phyloP scores from a whole-genome alignment of 2,888 invertebrate species.

The Lepidonotus clava region DNA sequence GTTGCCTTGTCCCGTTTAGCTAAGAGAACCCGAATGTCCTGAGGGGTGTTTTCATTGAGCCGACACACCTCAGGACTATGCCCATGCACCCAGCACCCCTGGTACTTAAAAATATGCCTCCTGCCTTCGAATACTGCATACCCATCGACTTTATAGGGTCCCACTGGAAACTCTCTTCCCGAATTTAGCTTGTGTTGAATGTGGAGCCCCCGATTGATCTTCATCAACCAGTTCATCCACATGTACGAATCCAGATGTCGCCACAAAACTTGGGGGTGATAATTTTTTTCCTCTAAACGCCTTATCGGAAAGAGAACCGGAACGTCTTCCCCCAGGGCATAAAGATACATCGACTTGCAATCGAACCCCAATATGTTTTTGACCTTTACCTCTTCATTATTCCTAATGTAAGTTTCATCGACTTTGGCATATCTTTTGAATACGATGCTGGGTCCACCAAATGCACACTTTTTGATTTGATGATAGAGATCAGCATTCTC shows the following conservation, averaged over 20 bases:
- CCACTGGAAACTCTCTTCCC: neutral
- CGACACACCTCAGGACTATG: neutral
- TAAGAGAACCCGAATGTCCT: neutral
- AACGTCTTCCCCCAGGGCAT: neutral
- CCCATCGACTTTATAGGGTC: neutral
- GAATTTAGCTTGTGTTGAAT: constrained; percentile 23
- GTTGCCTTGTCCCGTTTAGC: neutral
- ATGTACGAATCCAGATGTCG: neutral
- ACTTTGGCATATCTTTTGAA: constrained; percentile 15
- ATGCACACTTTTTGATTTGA: neutral
- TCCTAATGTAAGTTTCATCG: neutral
- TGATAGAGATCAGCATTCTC: neutral
- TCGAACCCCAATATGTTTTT: neutral
- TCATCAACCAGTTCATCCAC: neutral
- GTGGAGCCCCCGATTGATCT: neutral
- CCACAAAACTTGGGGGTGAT: neutral
- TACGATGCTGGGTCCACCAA: neutral
- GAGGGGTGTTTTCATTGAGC: neutral
- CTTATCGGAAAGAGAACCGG: neutral
- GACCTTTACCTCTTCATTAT: neutral
- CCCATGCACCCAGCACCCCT: neutral
- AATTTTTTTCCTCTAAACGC: neutral
- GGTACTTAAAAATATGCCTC: neutral
- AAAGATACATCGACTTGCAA: neutral
- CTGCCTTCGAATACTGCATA: neutral